A percentile compares a stretch with the other conserved stretches of the same genome.
Evolutionary conservation across 2,888 invertebrate genomes (phyloP).

Genomic region (Griposia aprilina): DNA sequence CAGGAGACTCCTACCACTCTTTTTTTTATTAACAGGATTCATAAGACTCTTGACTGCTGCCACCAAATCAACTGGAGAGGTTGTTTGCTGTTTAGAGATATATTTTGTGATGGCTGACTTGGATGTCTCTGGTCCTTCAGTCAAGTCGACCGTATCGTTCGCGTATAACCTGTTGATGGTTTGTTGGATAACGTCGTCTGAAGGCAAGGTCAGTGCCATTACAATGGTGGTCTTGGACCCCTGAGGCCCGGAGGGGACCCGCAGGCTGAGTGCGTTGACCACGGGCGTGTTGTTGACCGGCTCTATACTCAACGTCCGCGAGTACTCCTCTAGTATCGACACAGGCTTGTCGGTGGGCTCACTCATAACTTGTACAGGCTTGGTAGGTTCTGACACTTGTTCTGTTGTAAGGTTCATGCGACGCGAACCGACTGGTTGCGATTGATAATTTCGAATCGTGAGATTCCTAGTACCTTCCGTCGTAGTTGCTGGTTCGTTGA

Average conservation of each 20-base stretch:
- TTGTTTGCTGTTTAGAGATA: too few relatives aligned
- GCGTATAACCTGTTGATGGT: neutral
- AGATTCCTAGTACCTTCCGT: neutral
- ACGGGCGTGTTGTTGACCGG: neutral
- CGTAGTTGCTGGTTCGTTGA: too few relatives aligned
- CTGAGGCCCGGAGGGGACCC: neutral
- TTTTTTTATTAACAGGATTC: neutral
- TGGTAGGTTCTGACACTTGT: neutral
- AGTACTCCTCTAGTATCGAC: constrained; percentile 46
- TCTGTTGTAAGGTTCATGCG: constrained; percentile 14
- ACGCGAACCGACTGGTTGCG: neutral
- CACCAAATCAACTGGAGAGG: neutral
- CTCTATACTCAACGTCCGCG: constrained; percentile 4
- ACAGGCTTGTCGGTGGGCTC: neutral
- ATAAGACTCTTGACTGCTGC: neutral
- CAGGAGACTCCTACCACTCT: neutral
- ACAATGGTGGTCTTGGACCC: constrained; percentile 28
- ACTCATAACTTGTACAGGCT: neutral
- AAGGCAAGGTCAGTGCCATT: constrained; percentile 37
- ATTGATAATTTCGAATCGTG: neutral
- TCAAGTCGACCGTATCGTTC: constrained; percentile 29
- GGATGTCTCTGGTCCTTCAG: neutral
- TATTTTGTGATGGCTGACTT: neutral
- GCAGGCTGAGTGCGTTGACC: constrained; percentile 10
- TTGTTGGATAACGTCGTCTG: neutral